Evolutionary conservation across 2,797 vertebrate genomes (phyloP).

Genomic region (Acomys russatus): DNA sequence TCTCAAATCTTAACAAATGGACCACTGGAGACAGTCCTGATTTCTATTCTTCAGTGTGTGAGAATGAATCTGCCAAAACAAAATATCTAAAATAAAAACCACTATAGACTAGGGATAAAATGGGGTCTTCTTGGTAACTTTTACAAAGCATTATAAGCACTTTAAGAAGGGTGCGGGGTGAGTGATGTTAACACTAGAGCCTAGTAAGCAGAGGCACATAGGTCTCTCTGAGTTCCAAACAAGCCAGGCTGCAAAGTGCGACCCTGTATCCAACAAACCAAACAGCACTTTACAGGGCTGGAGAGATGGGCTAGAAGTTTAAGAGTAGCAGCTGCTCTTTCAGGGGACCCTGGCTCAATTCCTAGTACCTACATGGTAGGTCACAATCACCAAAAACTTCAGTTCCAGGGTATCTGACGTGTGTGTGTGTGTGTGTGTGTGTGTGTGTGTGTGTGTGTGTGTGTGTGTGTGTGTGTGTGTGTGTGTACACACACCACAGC

Average conservation of each 20-base stretch:
- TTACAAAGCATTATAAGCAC: background rate
- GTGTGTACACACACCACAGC: background rate
- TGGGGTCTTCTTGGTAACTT: background rate
- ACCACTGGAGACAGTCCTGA: background rate
- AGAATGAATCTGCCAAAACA: constrained; percentile 55
- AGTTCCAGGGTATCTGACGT: background rate
- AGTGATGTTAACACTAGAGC: background rate
- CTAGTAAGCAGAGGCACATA: background rate
- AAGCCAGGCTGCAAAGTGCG: background rate
- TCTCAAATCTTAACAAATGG: constrained; percentile 15
- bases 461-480: background rate
- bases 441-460: no score
- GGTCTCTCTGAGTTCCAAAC: background rate
- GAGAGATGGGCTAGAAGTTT: background rate
- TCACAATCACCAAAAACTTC: background rate
- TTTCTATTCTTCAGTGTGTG: constrained; percentile 14
- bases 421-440: no score
- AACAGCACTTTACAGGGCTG: background rate
- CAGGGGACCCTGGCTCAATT: background rate
- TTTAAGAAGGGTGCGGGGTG: background rate
- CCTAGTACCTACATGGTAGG: background rate
- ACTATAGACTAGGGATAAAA: background rate
- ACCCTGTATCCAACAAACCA: background rate
- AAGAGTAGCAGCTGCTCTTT: background rate
- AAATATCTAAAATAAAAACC: background rate